Evolutionary conservation across 2,797 vertebrate genomes (phyloP), one percentile per base, ranked within the genome.

Genomic region (Chaenodraco wilsoni): DNA sequence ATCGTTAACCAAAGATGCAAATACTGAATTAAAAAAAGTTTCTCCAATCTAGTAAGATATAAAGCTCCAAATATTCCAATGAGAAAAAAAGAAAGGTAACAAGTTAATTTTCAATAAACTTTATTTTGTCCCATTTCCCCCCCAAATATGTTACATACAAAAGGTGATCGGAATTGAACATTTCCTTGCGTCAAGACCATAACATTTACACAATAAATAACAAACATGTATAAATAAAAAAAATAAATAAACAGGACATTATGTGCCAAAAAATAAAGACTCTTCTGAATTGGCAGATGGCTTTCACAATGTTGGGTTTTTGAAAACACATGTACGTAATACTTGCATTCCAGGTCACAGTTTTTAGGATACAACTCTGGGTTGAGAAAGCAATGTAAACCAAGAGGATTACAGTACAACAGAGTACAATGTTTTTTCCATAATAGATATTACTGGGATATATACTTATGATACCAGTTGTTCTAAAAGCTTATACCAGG

Each of bases 301-400:
- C 93, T 94, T 91, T 91, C 90, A 94, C 89, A 92, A 93, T 90
- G 84, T 93, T 92, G 85, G 80, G 69, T 89, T 91, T 89, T 87
- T 84, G 85, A 86, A 88, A 89, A 93, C 82, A 92, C 84, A 83
- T 81, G 83, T 91, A 89, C 72, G 45, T 75, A 93, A 93, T 91
- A 94, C 91, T 92, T 94, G 91, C 88, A 94, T 94, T 93, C 91
- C 90, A 87, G 80, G 82, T 95, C 95, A 95, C 94, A 95, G 94
- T 94, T 93, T 94, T 94, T 83, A 94, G 92, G 91, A 93, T 90
- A 93, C 89, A 88, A 92, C 85, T 91, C 85, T 88, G 75, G 88
- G 88, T 90, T 78, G 84, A 92, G 87, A 90, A 89, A 89, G 84
- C 84, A 82, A 93, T 88, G 93, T 91, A 94, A 94, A 94, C 93